Evolutionary conservation across 2,888 invertebrate genomes (phyloP).

Genomic region (Orthonevra nobilis): DNA sequence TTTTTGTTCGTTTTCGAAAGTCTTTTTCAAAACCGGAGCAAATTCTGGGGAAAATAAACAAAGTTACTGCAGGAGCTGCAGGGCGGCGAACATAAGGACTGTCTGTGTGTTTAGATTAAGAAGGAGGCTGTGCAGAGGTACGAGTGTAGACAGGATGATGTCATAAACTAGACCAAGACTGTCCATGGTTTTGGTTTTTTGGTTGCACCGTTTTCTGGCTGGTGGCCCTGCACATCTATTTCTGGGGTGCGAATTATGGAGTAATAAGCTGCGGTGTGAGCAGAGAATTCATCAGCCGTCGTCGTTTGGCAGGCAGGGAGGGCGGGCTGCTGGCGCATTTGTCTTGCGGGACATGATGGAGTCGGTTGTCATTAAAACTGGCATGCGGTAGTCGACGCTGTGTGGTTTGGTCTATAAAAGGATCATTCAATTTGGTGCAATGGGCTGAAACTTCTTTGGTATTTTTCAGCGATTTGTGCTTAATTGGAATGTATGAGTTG

Average conservation of each 20-base stretch:
- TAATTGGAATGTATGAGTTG: too few relatives aligned
- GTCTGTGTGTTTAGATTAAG: too few relatives aligned
- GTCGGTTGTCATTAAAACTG: constrained; percentile 65
- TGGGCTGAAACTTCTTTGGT: constrained; percentile 37
- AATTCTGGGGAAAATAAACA: constrained; percentile 42
- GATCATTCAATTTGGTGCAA: constrained; percentile 61
- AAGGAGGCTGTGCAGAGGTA: too few relatives aligned
- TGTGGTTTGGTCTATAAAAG: constrained; percentile 59
- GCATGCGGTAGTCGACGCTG: constrained; percentile 60
- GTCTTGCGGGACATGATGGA: constrained; percentile 59
- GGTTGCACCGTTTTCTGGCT: constrained; percentile 37
- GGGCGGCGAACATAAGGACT: too few relatives aligned
- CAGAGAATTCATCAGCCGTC: too few relatives aligned
- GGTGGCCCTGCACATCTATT: constrained; percentile 63
- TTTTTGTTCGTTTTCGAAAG: constrained; percentile 11
- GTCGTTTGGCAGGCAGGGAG: too few relatives aligned
- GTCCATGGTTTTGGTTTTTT: constrained; percentile 25
- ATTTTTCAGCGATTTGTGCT: constrained; percentile 1
- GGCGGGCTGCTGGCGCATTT: constrained; percentile 8
- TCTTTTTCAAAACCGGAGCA: constrained; percentile 53
- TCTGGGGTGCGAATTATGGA: constrained; percentile 66
- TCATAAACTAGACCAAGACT: constrained; percentile 65
- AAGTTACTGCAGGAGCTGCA: too few relatives aligned
- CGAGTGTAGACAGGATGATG: constrained; percentile 34
- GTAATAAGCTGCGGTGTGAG: constrained; percentile 43